Evolutionary conservation across 2,888 invertebrate genomes (phyloP), one percentile per base, ranked within the genome.

Genomic region (Amphipyra berbera): DNA sequence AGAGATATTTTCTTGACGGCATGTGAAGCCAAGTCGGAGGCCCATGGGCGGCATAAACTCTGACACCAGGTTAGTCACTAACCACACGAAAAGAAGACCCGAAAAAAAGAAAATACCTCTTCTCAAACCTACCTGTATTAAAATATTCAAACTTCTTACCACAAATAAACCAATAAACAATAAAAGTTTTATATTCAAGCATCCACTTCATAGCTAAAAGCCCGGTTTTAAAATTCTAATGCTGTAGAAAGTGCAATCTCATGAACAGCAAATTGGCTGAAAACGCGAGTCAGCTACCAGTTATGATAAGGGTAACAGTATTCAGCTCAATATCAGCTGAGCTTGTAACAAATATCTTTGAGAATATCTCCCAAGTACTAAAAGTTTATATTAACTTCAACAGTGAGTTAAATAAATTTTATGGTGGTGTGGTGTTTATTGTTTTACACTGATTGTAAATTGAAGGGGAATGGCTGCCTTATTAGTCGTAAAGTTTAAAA

Each of bases 241-340:
- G 33, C 21, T 55, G 59, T 68, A 68, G 54, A 72, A 75, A 76
- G 44, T 65, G 66, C 74, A 55, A 62, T 57, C 61, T 77, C 69
- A 68, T 65, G 79, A 69, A 49, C 45, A 52, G 62, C 45, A 57
- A 69, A 79, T 69, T 65, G 61, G 47, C 67, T 76, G 38, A 65
- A 77, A 68, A 52, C 7, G 65, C 63, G 33, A 75, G 61, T 61
- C 63, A 66, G 68, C 60, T 35, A 52, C 45, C 46, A 48, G 37
- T 61, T 72, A 63, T 64, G 57, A 62, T 66, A 68, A 68, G 44
- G 56, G 45, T 50, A 44, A 50, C 53, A 52, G 59, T 65, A 40
- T 68, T 52, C 58, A 57, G 30, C 53, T 50, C 46, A 30, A 61
- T 73, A 59, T 44, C 57, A 40, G 37, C 41, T 73, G 21, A 54